phyloP scores from a whole-genome alignment of 2,888 invertebrate species.

The Lacanobia oleracea region DNA sequence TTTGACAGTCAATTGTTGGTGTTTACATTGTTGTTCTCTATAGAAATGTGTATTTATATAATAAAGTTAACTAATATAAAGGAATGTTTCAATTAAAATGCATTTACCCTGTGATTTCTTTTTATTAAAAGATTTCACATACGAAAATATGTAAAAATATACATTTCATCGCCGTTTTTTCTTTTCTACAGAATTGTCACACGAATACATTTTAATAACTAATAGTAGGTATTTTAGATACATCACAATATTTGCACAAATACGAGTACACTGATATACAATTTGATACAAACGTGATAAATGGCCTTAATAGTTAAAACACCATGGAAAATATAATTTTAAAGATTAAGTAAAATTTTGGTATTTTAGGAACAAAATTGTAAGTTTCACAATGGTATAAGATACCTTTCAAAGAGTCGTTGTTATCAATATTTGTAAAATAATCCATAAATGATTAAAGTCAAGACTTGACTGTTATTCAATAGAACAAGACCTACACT shows the following conservation, averaged over 20 bases:
- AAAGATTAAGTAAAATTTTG: slow-evolving; percentile 35
- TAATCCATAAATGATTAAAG: slow-evolving; percentile 6
- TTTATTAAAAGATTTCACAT: slow-evolving; percentile 76
- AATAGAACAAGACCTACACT: slow-evolving; percentile 2
- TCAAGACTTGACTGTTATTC: neutral
- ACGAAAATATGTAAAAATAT: slow-evolving; percentile 76
- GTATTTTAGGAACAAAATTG: slow-evolving; percentile 51
- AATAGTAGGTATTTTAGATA: slow-evolving; percentile 57
- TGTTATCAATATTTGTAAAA: slow-evolving; percentile 20
- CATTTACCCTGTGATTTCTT: slow-evolving; percentile 68
- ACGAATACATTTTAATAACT: slow-evolving; percentile 57
- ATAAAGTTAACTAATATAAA: slow-evolving; percentile 67
- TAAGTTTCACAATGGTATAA: slow-evolving; percentile 3
- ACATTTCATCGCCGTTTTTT: slow-evolving; percentile 67
- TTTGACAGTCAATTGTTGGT: slow-evolving; percentile 62
- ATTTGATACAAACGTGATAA: slow-evolving; percentile 52
- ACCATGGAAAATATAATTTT: slow-evolving; percentile 13
- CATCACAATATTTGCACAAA: slow-evolving; percentile 65
- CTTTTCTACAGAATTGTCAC: slow-evolving; percentile 65
- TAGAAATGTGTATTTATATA: slow-evolving; percentile 71
- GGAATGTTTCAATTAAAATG: slow-evolving; percentile 67
- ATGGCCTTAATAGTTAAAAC: slow-evolving; percentile 41
- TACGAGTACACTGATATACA: slow-evolving; percentile 62
- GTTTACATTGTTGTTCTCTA: slow-evolving; percentile 62
- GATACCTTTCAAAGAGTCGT: neutral